phyloP scores from a whole-genome alignment of 2,113 vertebrate species.

The Cisticola juncidis region DNA sequence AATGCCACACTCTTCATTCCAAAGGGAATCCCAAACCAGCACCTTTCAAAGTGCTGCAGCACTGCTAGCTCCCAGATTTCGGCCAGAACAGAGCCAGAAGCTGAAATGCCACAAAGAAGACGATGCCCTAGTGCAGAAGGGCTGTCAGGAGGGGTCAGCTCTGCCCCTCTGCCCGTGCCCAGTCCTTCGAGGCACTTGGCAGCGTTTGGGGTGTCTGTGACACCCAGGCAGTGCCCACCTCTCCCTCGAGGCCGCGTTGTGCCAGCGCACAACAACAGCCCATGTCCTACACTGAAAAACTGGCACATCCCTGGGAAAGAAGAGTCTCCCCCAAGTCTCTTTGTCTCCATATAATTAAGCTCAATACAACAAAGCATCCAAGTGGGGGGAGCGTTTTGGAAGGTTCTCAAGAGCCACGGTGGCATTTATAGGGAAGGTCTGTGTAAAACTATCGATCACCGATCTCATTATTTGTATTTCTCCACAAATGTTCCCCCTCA shows the following conservation, averaged over 20 bases:
- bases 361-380: conserved; percentile 7
- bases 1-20: background rate
- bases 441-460: background rate
- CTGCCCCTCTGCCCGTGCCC: background rate
- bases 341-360: conserved; percentile 52
- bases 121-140: background rate
- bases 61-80: background rate
- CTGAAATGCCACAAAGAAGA: background rate
- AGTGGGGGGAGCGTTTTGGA: background rate
- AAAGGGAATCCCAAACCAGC: background rate
- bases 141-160: background rate
- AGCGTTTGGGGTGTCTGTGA: background rate
- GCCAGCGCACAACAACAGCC: background rate
- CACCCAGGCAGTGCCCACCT: background rate
- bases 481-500: background rate
- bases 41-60: background rate
- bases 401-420: background rate
- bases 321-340: background rate
- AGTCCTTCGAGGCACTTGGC: background rate
- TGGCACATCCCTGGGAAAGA: conserved; percentile 28
- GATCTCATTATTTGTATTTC: background rate
- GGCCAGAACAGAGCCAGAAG: background rate
- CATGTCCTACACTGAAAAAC: background rate
- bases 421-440: background rate
- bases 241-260: background rate